A percentile compares a stretch with the other conserved stretches of the same genome.
These are phyloP conservation scores for Strigamia transsilvanica DNA, from an alignment of 2,888 invertebrate species.

Conservation along the genomic window DNA sequence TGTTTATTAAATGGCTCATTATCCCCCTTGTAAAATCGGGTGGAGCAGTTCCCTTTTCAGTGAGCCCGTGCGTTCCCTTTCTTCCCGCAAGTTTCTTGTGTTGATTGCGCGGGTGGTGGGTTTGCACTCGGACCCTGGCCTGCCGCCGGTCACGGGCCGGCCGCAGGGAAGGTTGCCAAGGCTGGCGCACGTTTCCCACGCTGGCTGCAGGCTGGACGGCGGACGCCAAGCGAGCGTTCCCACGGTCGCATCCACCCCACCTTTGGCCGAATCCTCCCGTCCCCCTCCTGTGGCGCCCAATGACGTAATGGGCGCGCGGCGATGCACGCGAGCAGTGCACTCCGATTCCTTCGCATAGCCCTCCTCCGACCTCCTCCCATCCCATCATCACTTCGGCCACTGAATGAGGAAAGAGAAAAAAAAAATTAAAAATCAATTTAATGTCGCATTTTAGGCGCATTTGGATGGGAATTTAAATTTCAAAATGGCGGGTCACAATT, in stretches of 20 bases:
- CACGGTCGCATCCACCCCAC: slow-evolving; percentile 50
- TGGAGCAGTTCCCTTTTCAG: neutral
- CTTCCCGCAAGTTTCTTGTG: neutral
- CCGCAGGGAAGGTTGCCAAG: slow-evolving; percentile 54
- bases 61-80: neutral
- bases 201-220: slow-evolving; percentile 54
- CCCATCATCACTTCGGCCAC: slow-evolving; percentile 30
- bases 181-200: slow-evolving; percentile 53
- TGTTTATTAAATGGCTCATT: neutral
- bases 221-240: slow-evolving; percentile 51
- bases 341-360: neutral
- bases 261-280: neutral
- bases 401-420: neutral
- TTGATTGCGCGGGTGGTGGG: slow-evolving; percentile 46
- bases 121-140: slow-evolving; percentile 42
- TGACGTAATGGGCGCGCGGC: slow-evolving; percentile 49
- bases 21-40: neutral
- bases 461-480: no score
- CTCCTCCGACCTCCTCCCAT: slow-evolving; percentile 40
- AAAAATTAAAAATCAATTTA: neutral
- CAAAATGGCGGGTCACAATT: no score
- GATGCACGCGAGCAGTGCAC: slow-evolving; percentile 49
- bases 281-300: slow-evolving; percentile 27
- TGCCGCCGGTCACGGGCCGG: slow-evolving; percentile 49
- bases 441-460: no score